Evolutionary conservation across 1,140 invertebrate species (phyloP).

Genomic region (Caligus rogercresseyi): DNA sequence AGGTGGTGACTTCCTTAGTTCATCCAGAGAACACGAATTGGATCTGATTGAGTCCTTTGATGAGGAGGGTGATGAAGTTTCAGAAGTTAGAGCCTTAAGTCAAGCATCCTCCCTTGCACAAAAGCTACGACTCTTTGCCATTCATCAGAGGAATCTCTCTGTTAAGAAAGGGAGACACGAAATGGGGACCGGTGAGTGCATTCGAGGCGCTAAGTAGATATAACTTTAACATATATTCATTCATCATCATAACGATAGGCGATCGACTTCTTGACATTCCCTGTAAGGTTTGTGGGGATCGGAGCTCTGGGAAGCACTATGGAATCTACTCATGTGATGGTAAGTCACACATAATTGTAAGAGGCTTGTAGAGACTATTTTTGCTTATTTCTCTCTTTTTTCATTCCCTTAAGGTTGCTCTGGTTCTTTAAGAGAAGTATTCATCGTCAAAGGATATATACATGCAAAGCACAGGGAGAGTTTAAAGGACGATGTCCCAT

Average conservation of each 20-base stretch:
- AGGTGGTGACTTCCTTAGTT: no score
- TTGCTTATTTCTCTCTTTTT: conserved; percentile 2
- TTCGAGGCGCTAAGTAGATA: no score
- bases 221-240: no score
- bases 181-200: neutral
- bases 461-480: conserved; percentile 82
- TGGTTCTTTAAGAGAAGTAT: conserved; percentile 95
- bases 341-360: conserved; percentile 31
- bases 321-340: conserved; percentile 93
- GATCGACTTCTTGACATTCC: conserved; percentile 83
- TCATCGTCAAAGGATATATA: conserved; percentile 82
- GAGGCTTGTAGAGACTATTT: neutral
- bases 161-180: neutral
- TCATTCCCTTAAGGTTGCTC: conserved; percentile 56
- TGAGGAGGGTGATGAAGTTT: neutral
- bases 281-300: conserved; percentile 87
- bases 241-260: no score
- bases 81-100: no score
- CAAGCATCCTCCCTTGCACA: neutral
- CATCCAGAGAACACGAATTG: no score
- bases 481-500: conserved; percentile 82
- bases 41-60: neutral
- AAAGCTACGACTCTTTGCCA: neutral
- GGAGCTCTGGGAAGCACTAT: conserved; percentile 91
- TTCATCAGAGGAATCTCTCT: neutral